Base-by-base conservation (phyloP, 2,797 vertebrate species). In the Trematomus bernacchii region DNA sequence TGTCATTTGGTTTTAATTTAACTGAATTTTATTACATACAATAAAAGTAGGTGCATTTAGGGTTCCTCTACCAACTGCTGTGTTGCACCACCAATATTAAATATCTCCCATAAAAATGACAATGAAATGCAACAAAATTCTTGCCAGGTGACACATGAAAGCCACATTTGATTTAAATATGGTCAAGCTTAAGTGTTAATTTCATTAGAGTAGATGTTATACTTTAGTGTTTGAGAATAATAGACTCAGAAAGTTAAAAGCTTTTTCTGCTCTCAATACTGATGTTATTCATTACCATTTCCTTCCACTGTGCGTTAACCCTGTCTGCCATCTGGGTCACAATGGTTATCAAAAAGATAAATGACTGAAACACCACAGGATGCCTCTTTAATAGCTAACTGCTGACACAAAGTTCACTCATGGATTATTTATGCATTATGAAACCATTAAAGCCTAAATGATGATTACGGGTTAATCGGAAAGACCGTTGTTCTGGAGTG, bases 21-120 rank as follows among this genome's bases (percentile, higher is more conserved):
- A 85, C 69, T 75, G 60, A 71, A 77, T 82, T 92, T 94, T 89
- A 90, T 82, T 62, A 44, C 23, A 4, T 10, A 75, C 63, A 71
- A 71, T 90, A 88, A 89, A 92, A 88, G 79, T 44, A 83, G 79
- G 51, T 50, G 51, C 21, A 70, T 71, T 72, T 11, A 72, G 46
- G 40, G 14, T 61, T 80, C 58, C 8, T 79, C 44, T 13, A 66
- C 63, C 50, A 55, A 73, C 69, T 57, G 70, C 78, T 76, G 60
- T 13, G 57, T 30, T 77, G 37, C 37, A 52, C 52, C 42, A 82
- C 54, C 18, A 44, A 43, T 78, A 27, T 87, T 73, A 62, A 83
- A 81, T 76, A 23, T n/a, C 54, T 46, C 53, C 80, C 21, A 4
- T 80, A 83, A 89, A 91, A 76, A 85, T 75, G 16, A 75, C 44